Conservation (phyloP, 35 echinoderm and acorn worm species). For the Heliocidaris erythrogramma region DNA sequence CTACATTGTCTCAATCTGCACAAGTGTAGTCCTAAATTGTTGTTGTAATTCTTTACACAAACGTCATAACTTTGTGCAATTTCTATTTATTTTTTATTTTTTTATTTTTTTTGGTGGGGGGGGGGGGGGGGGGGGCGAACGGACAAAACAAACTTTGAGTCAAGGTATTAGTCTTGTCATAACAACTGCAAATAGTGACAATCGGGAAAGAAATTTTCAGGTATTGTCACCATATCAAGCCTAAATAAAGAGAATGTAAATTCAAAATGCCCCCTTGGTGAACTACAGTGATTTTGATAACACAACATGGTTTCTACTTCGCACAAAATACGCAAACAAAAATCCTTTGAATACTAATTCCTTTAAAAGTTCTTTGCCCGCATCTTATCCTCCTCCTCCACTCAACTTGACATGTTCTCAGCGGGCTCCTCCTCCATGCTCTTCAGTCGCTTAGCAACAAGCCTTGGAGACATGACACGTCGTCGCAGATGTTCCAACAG, state of each 20-base stretch:
- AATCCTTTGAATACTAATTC: neutral
- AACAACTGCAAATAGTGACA: too few species aligned
- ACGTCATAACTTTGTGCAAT: too few species aligned
- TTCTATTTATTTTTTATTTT: too few species aligned
- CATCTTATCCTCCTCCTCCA: slow-evolving; percentile 22
- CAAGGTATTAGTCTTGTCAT: too few species aligned
- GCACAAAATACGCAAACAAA: neutral
- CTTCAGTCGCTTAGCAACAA: slow-evolving; percentile 31
- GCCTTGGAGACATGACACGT: slow-evolving; percentile 30
- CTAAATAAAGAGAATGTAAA: neutral
- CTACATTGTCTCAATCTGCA: too few species aligned
- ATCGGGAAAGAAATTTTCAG: too few species aligned
- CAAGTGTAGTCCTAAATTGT: too few species aligned
- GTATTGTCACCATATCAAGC: neutral
- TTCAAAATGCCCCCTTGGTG: neutral
- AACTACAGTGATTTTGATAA: neutral
- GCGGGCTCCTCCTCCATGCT: slow-evolving; percentile 26
- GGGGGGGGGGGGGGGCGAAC: too few species aligned
- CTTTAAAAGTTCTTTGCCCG: slow-evolving; percentile 26
- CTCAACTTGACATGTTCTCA: slow-evolving; percentile 34
- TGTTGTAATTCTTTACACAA: too few species aligned
- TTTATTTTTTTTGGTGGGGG: too few species aligned
- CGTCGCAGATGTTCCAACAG: slow-evolving; percentile 19
- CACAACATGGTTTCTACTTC: too few species aligned
- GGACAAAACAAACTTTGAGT: too few species aligned